Base-by-base conservation (phyloP, 64 coral and sea anemone genomes). In the Orbicella faveolata region DNA sequence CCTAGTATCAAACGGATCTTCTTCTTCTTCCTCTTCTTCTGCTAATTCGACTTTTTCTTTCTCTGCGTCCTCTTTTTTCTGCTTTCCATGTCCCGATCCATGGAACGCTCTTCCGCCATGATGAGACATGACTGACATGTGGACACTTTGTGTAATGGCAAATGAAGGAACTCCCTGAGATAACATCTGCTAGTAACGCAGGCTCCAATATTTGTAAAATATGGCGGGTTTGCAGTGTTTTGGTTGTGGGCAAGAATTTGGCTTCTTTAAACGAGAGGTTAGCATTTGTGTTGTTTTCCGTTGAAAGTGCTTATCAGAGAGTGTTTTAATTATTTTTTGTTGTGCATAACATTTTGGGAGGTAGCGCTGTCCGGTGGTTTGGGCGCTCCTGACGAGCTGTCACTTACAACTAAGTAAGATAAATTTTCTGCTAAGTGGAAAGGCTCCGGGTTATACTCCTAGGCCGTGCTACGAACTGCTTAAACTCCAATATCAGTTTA, bases 191-290 rank as follows among this genome's bases (percentile, higher is more conserved):
- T 35, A 19, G 18, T 44, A 44, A 34, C 57, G 87, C 87, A 30
- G 87, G 87, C 87, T 89, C 92, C 17, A 48, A 9, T 9, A 23
- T 10, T 44, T 67, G 86, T 57, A 23, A 53, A 93, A 90, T 11
- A 96, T 96, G 95, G 95, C 95, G 92, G 82, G 88, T 53, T 34
- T 96, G 70, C 95, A 90, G 18, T 96, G 96, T 91, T 98, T 98
- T 93, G 93, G 84, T 82, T 98, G 96, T 81, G 96, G 94, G 70
- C 88, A 78, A n/a, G 89, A 93, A 72, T 98, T 98, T 89, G 92
- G 94, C 69, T 90, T 98, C 79, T 98, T 98, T 39, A 95, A 80
- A 85, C 87, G 96, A 34, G 96, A 95, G 94, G 96, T 98, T 76
- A 83, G 19, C 33, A 21, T 86, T 79, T 11, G 34, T 52, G 2